Evolutionary conservation across 1,140 invertebrate species (phyloP), one percentile per base, ranked within the genome.

Genomic region (Heliconius hermathena): DNA sequence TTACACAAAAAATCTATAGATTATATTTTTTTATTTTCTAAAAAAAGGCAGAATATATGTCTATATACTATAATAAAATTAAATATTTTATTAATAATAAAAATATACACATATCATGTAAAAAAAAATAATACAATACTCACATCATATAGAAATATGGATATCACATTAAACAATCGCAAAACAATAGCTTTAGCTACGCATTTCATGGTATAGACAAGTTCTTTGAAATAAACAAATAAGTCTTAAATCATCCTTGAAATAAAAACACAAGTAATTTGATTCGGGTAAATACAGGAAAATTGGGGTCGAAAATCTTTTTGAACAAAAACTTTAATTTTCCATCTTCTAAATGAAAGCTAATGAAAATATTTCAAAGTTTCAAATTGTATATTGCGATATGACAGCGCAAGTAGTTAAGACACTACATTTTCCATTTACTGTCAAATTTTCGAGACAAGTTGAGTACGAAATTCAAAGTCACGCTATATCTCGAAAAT

Each of bases 151-250:
- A n/a, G 20, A 60, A 60, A 60, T 22, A 60, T 22, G n/a, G 0
- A 66, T 66, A 66, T 66, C n/a, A 26, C 60, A 22, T 26, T 9
- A 66, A 66, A 66, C 60, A 66, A 57, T 66, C 9, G 54, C 60
- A 18, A 36, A 38, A 75, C 71, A 78, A 73, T 72, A 57, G 33
- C 26, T 66, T 73, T 78, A 66, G 66, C 54, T 66, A 74, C 72
- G 72, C 77, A 74, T 78, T 78, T 73, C 29, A 78, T 46, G 76
- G 71, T 74, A 66, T 49, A 70, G 36, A 78, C 18, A 46, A 18
- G 38, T 73, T 73, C 52, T 33, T 73, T 60, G n/a, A 70, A 76
- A 41, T 71, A 49, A 76, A 70, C 41, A 76, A 20, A 8, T n/a
- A 76, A n/a, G 26, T 70, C 26, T 46, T 38, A 70, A 76, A 76